Percentiles rank a stretch among this genome's conserved stretches.
phyloP scores from a whole-genome alignment of 2,113 vertebrate species.

The Cryptomyrus ogoouensis region DNA sequence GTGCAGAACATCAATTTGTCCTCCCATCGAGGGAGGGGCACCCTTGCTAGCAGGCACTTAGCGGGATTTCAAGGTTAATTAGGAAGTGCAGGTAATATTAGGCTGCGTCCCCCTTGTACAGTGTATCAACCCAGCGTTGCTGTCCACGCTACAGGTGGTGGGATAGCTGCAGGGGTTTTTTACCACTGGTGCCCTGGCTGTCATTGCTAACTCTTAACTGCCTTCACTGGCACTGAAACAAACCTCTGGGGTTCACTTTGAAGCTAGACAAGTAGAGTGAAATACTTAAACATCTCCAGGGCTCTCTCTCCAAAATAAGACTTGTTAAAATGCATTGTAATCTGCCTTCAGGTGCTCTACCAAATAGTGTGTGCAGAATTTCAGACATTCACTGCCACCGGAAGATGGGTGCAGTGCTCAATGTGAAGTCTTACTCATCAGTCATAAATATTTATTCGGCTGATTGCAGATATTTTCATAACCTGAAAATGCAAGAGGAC shows the following conservation, averaged over 20 bases:
- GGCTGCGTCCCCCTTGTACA: not conserved
- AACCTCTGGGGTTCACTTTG: not conserved
- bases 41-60: not conserved
- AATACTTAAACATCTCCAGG: not conserved
- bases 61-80: not conserved
- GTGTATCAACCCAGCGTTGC: not conserved
- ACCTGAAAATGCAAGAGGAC: not conserved
- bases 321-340: not conserved
- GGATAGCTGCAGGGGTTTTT: not conserved
- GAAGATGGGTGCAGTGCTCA: not conserved
- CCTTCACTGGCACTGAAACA: conserved; percentile 24
- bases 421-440: not conserved
- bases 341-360: not conserved
- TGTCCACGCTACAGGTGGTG: not conserved
- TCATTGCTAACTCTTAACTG: conserved; percentile 23
- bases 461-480: not conserved
- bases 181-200: conserved; percentile 30
- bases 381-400: not conserved
- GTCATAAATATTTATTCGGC: not conserved
- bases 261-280: not conserved
- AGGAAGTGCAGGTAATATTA: not conserved
- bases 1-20: conserved; percentile 13
- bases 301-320: not conserved
- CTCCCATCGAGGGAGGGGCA: not conserved
- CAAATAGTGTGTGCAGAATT: not conserved